These are phyloP conservation scores for Lamellibrachia columna DNA, from an alignment of 2,888 invertebrate species.

Conservation along the genomic window DNA sequence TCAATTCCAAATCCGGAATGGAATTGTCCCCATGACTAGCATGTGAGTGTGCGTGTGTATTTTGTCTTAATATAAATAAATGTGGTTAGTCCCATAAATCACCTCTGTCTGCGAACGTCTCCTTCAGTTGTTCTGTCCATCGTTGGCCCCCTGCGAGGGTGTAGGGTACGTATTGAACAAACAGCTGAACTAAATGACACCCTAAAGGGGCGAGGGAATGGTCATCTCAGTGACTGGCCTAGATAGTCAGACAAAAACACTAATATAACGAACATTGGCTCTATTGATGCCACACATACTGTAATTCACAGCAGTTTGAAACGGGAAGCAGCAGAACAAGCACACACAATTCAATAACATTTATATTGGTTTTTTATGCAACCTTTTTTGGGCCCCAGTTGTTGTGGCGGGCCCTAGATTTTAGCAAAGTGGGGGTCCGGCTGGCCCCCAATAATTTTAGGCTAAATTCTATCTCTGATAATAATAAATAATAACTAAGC, in stretches of 20 bases:
- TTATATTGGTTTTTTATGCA: no score
- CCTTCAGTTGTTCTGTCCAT: slow-evolving; percentile 65
- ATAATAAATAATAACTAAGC: neutral
- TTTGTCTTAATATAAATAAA: neutral
- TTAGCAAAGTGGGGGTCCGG: no score
- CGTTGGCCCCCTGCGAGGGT: slow-evolving; percentile 56
- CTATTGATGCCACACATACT: no score
- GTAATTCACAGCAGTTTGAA: no score
- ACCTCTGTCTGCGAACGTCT: slow-evolving; percentile 65
- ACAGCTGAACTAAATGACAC: slow-evolving; percentile 70
- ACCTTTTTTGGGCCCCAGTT: no score
- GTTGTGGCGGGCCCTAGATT: no score
- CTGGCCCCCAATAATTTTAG: no score
- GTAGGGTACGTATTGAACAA: slow-evolving; percentile 72
- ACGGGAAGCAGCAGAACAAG: no score
- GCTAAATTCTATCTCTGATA: neutral
- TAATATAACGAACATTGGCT: no score
- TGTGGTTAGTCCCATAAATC: neutral
- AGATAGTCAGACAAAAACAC: neutral
- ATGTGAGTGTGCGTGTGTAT: neutral
- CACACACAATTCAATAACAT: no score
- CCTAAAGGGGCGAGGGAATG: slow-evolving; percentile 70
- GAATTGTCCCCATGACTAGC: no score
- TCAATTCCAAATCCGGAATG: no score
- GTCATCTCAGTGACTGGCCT: slow-evolving; percentile 71